phyloP scores from a whole-genome alignment of 1,140 invertebrate species.

The Ctenoplectra terminalis region DNA sequence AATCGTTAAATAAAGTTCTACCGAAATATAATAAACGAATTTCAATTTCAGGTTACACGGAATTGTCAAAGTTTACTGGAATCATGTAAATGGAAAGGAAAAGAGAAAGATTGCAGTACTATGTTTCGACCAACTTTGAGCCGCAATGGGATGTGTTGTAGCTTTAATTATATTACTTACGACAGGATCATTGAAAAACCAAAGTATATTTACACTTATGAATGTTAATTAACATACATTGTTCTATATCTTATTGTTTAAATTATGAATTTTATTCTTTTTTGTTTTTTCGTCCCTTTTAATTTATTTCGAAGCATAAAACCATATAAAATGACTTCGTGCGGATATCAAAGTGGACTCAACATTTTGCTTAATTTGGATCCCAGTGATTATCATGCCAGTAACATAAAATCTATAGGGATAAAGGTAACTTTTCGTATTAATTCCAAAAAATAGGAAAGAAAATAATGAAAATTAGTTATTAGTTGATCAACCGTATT shows the following conservation, averaged over 20 bases:
- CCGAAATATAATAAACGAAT: neutral
- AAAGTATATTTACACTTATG: slow-evolving; percentile 19
- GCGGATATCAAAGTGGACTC: slow-evolving; percentile 86
- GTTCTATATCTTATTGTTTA: neutral
- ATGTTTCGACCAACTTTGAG: slow-evolving; percentile 85
- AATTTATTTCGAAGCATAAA: slow-evolving; percentile 11
- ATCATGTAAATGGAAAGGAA: slow-evolving; percentile 87
- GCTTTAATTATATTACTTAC: slow-evolving; percentile 84
- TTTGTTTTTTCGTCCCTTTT: neutral
- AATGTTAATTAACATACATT: neutral
- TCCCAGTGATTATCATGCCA: slow-evolving; percentile 70
- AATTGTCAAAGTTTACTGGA: slow-evolving; percentile 84
- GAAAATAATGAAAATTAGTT: neutral
- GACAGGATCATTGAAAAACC: neutral
- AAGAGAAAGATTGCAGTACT: slow-evolving; percentile 83
- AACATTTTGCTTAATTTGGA: slow-evolving; percentile 83
- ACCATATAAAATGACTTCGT: slow-evolving; percentile 78
- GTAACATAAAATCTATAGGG: slow-evolving; percentile 63
- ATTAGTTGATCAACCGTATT: too few species aligned
- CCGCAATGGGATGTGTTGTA: slow-evolving; percentile 85
- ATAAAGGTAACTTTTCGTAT: slow-evolving; percentile 63
- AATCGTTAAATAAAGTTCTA: neutral
- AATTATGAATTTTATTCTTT: neutral
- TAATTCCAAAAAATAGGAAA: neutral
- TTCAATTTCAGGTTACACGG: slow-evolving; percentile 74